Evolutionary conservation across 2,797 vertebrate genomes (phyloP).

Genomic region (Lates japonicus): DNA sequence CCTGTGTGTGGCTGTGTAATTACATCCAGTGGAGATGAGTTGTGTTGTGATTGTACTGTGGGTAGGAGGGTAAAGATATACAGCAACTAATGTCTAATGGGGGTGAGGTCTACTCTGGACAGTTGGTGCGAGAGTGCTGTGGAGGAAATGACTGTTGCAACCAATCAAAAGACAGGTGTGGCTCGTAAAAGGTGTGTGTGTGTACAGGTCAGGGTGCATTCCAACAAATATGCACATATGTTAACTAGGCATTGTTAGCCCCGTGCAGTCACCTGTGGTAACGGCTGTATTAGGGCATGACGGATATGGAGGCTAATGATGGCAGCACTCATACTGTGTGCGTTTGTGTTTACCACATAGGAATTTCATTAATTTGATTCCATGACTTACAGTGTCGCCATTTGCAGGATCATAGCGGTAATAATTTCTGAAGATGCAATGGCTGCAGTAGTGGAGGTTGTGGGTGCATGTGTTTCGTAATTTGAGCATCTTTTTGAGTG

Average conservation of each 20-base stretch:
- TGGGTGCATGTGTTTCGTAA: not conserved
- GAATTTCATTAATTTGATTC: not conserved
- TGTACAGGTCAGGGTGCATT: not conserved
- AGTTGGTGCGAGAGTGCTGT: slow-evolving; percentile 30
- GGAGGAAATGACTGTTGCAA: slow-evolving; percentile 26
- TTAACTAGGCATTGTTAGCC: slow-evolving; percentile 39
- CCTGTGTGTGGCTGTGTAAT: slow-evolving; percentile 38
- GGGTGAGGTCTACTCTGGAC: slow-evolving; percentile 48
- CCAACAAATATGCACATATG: slow-evolving; percentile 28
- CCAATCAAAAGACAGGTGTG: not conserved
- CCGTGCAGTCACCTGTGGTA: slow-evolving; percentile 12
- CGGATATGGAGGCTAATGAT: slow-evolving; percentile 35
- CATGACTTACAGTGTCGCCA: not conserved
- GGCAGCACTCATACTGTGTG: slow-evolving; percentile 9
- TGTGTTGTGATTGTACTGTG: slow-evolving; percentile 35
- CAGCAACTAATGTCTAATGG: slow-evolving; percentile 41
- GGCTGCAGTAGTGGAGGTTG: not conserved
- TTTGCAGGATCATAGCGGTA: not conserved
- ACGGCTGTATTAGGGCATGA: slow-evolving; percentile 7
- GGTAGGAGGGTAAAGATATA: slow-evolving; percentile 39
- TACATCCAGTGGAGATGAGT: slow-evolving; percentile 42
- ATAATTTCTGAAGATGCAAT: too few species aligned
- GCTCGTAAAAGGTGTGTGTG: slow-evolving; percentile 1
- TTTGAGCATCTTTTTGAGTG: slow-evolving; percentile 6
- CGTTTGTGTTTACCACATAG: slow-evolving; percentile 5